A percentile compares a stretch with the other conserved stretches of the same genome.
phyloP scores from a whole-genome alignment of 1,140 invertebrate species.

The Pseudomyrmex dendroicus region DNA sequence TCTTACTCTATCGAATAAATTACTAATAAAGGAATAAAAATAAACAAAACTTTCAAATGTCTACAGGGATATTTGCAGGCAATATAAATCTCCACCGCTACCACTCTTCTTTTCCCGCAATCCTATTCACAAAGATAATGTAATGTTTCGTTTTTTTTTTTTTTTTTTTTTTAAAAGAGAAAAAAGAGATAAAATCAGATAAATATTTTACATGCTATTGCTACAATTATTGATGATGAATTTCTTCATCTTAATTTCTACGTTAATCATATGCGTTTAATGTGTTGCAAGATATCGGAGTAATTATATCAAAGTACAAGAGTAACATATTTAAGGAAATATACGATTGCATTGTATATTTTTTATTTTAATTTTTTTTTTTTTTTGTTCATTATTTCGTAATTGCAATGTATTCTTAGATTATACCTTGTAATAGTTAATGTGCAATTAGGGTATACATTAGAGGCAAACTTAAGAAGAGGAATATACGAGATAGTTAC shows the following conservation, averaged over 20 bases:
- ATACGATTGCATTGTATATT: neutral
- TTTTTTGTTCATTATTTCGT: neutral
- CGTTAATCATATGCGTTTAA: neutral
- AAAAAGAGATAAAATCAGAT: neutral
- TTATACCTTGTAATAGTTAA: constrained; percentile 5
- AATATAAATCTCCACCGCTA: constrained; percentile 46
- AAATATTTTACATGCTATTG: neutral
- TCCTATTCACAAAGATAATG: neutral
- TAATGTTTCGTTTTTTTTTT: neutral
- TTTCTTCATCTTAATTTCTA: constrained; percentile 1
- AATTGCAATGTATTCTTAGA: neutral
- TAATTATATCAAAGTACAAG: neutral
- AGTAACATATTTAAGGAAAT: constrained; percentile 6
- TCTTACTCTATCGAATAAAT: constrained; percentile 70
- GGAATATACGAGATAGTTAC: neutral
- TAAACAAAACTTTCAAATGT: constrained; percentile 69
- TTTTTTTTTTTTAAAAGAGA: constrained; percentile 8
- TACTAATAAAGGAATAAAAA: constrained; percentile 67
- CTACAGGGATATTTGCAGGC: constrained; percentile 76
- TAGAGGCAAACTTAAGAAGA: constrained; percentile 46
- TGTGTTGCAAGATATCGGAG: neutral
- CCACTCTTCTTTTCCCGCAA: constrained; percentile 4
- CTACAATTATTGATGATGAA: neutral
- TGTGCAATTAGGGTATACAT: constrained; percentile 38
- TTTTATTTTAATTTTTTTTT: neutral